A percentile compares a stretch with the other conserved stretches of the same genome.
Evolutionary conservation across 2,888 invertebrate species (phyloP).

Genomic region (Phaedon cochleariae): DNA sequence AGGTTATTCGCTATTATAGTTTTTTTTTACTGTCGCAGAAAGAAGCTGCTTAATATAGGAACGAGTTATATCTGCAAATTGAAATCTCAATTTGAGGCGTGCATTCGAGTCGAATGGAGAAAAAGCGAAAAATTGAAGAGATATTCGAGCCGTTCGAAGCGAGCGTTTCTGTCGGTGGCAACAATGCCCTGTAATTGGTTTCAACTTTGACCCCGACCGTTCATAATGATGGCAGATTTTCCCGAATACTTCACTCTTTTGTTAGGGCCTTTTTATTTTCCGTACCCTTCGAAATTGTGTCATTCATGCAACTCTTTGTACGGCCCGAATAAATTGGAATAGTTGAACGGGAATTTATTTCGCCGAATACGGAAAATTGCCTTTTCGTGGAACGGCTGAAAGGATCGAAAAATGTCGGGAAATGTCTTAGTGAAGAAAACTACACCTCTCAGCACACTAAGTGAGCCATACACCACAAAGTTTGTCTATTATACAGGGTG

Average conservation of each 20-base stretch:
- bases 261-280: slow-evolving; percentile 42
- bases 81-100: slow-evolving; percentile 56
- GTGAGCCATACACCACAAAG: too few relatives aligned
- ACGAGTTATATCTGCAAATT: slow-evolving; percentile 52
- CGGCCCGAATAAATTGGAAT: not conserved
- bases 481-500: too few relatives aligned
- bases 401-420: too few relatives aligned
- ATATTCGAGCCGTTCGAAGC: slow-evolving; percentile 50
- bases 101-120: slow-evolving; percentile 40
- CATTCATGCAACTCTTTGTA: slow-evolving; percentile 27
- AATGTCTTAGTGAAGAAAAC: too few relatives aligned
- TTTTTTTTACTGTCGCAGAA: too few relatives aligned
- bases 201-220: slow-evolving; percentile 59
- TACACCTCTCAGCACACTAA: too few relatives aligned
- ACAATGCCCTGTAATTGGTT: slow-evolving; percentile 62
- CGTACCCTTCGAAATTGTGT: slow-evolving; percentile 22
- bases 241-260: slow-evolving; percentile 35
- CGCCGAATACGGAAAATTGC: too few relatives aligned
- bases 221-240: slow-evolving; percentile 53
- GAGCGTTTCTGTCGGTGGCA: slow-evolving; percentile 60
- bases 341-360: not conserved
- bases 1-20: too few relatives aligned
- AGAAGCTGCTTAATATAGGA: slow-evolving; percentile 30
- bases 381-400: too few relatives aligned
- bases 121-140: slow-evolving; percentile 33